Evolutionary conservation across 2,113 vertebrate species (phyloP), one percentile per base, ranked within the genome.

Genomic region (Recurvirostra avosetta): DNA sequence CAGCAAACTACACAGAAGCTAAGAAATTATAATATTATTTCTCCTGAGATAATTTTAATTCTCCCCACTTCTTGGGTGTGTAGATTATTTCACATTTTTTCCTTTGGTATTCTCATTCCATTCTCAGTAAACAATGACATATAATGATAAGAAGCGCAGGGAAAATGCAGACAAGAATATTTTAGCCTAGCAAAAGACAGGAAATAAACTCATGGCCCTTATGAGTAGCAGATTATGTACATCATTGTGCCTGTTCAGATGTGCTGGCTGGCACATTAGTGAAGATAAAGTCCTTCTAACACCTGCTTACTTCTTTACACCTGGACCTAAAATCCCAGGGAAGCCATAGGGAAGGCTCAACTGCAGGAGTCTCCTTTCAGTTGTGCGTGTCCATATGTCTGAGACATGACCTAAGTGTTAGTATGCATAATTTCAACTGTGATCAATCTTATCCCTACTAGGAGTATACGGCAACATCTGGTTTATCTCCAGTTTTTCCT

Each of bases 201-300:
- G 38, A 76, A 74, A 72, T 59, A 71, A 50, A 20, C 71, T 83
- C 21, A 26, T 43, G 27, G 43, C 34, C 55, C 40, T 61, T 92
- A 43, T 32, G 22, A 88, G 52, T 59, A 80, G 79, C 26, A 88
- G 43, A 71, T 92, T 84, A 77, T 20, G 40, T 45, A 62, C 49
- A 80, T 27, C 47, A 30, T 7, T 74, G 38, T 52, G 36, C 14
- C 47, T 77, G 53, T 83, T 91, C 52, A 83, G 47, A 67, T 88
- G 52, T 63, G 59, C 62, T 91, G 66, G 29, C n/a, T 91, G 66
- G 67, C 61, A 84, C 29, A 56, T 75, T 76, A 92, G n/a, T 62
- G 59, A 90, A 85, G 43, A 93, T 63, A 56, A 91, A 91, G 80
- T 88, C 62, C 59, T 90, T 93, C 41, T 45, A 87, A 81, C 91